These are phyloP conservation scores for Corythornis cristatus DNA, from an alignment of 2,113 vertebrate genomes.

Conservation along the genomic window DNA sequence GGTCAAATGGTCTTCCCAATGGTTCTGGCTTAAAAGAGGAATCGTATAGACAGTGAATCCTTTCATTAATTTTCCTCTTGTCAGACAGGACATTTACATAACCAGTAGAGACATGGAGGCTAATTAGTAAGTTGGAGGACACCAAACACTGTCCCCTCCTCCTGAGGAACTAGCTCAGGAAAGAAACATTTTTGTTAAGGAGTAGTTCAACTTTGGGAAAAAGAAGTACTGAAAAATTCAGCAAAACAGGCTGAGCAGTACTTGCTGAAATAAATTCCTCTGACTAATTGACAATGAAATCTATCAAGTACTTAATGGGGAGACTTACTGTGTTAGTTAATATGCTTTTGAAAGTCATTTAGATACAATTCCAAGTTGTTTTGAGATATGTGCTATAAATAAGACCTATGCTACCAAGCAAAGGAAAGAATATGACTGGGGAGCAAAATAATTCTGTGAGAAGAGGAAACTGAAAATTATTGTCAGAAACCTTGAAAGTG, in stretches of 20 bases:
- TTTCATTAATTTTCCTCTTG: not conserved
- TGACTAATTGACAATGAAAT: not conserved
- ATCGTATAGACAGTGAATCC: not conserved
- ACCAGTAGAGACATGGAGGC: not conserved
- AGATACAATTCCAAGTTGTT: not conserved
- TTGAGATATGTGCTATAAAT: not conserved
- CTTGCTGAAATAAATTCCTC: not conserved
- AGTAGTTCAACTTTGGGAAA: not conserved
- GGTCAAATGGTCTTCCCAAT: not conserved
- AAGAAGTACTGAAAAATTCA: not conserved
- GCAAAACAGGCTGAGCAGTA: not conserved
- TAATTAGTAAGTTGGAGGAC: not conserved
- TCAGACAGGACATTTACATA: not conserved
- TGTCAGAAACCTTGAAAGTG: not conserved
- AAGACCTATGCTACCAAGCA: not conserved
- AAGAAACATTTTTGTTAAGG: not conserved
- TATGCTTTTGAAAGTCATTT: not conserved
- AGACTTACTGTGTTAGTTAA: not conserved
- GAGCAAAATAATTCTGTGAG: not conserved
- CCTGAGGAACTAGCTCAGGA: not conserved
- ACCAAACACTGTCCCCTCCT: not conserved
- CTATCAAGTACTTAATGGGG: not conserved
- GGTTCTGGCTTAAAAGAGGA: not conserved
- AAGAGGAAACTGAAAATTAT: not conserved
- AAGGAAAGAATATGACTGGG: not conserved